Evolutionary conservation across 1,140 invertebrate species (phyloP), one percentile per base, ranked within the genome.

Genomic region (Drosophila guanche): DNA sequence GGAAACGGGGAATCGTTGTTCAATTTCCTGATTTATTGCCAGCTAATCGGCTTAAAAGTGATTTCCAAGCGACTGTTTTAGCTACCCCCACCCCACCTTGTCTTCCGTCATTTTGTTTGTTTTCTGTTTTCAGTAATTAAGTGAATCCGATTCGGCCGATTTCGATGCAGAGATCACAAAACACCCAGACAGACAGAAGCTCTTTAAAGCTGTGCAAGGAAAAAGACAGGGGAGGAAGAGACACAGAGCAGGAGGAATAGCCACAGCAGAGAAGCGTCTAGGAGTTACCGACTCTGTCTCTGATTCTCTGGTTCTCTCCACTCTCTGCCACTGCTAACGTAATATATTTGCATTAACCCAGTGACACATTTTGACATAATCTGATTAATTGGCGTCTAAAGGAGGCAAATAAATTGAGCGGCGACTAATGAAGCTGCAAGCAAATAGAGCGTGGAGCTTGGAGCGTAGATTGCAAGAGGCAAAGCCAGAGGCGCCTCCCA

Each of bases 271-370:
- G 33, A 5, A 5, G 25, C 5, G 25, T 27, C 25, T 27, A 5
- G 25, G 5, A 27, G 25, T 27, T 5, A 1, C 25, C 5, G 25
- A 5, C 4, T 27, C 25, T 27, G 5, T 10, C 33, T 37, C 10
- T 33, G 40, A 16, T 20, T 68, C 61, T 29, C 53, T 55, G 46
- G 51, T n/a, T 47, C 16, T 16, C 37, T 8, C 48, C 29, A 8
- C 29, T 33, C 33, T 20, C 16, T 20, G 16, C 16, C 16, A 20
- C 16, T 12, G 47, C 62, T 42, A 55, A 42, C 60, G 70, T 76
- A 85, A 85, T 88, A 88, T 88, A 86, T 86, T 88, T 86, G 81
- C 81, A 86, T 86, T 86, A 86, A 88, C 81, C 83, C 61, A 86
- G 83, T 86, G 81, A 88, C 81, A 86, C 81, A 86, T 86, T 86